A percentile compares a stretch with the other conserved stretches of the same genome.
Evolutionary conservation across 2,797 vertebrate genomes (phyloP).

Genomic region (Phylloscopus collybita): DNA sequence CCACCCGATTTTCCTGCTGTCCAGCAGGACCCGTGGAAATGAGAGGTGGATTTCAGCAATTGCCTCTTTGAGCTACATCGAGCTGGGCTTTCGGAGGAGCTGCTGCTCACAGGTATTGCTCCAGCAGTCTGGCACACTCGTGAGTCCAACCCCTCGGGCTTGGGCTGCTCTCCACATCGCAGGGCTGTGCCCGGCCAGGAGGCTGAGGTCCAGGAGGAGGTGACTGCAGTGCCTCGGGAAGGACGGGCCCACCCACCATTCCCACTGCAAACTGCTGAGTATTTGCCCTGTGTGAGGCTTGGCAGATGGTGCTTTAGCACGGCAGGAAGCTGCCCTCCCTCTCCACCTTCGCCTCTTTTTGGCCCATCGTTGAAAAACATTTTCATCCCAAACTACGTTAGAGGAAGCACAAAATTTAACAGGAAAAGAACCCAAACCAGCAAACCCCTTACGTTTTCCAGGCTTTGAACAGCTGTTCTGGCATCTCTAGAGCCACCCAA

Average conservation of each 20-base stretch:
- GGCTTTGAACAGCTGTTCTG: neutral
- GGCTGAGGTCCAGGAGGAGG: neutral
- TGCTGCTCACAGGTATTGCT: slow-evolving; percentile 56
- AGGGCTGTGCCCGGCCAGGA: neutral
- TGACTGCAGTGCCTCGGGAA: neutral
- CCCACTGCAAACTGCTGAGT: neutral
- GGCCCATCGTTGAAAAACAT: neutral
- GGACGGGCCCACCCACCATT: neutral
- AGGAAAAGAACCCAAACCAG: neutral
- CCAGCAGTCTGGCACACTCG: slow-evolving; percentile 45
- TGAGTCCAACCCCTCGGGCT: neutral
- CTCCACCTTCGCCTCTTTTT: neutral
- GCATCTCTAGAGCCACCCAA: neutral
- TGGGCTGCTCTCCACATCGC: neutral
- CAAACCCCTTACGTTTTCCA: neutral
- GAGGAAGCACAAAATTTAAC: slow-evolving; percentile 13
- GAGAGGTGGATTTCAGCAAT: neutral
- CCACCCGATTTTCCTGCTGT: neutral
- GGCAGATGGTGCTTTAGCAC: neutral
- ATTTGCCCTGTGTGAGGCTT: slow-evolving; percentile 6
- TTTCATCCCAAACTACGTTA: neutral
- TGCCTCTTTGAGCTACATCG: slow-evolving; percentile 1
- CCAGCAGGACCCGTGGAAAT: neutral
- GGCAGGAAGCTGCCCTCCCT: neutral
- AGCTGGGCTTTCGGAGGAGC: slow-evolving; percentile 24